A percentile compares a stretch with the other conserved stretches of the same genome.
These are phyloP conservation scores for Trinorchestia longiramus DNA, from an alignment of 1,140 invertebrate species.

Conservation along the genomic window DNA sequence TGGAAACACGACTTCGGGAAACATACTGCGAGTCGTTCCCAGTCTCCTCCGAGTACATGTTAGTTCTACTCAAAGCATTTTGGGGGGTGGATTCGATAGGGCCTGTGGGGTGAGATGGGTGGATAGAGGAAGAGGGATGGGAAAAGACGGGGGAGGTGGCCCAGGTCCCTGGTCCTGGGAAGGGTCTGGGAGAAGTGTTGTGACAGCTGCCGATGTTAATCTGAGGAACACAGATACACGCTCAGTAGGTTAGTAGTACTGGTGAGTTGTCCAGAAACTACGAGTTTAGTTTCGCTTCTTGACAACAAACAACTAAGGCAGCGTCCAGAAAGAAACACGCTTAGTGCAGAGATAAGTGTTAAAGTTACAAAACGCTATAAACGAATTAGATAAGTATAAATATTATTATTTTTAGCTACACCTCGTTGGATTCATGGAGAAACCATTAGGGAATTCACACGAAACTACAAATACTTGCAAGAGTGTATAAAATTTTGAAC, in stretches of 20 bases:
- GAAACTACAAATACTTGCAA: background rate
- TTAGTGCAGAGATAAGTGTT: background rate
- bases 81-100: conserved; percentile 19
- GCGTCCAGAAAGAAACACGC: background rate
- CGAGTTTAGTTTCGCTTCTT: background rate
- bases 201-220: conserved; percentile 64
- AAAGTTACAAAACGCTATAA: background rate
- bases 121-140: conserved; percentile 10
- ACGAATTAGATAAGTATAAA: background rate
- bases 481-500: too few species aligned
- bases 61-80: background rate
- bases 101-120: background rate
- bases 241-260: background rate
- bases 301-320: background rate
- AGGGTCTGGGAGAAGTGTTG: conserved; percentile 64
- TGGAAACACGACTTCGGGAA: background rate
- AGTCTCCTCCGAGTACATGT: background rate
- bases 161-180: conserved; percentile 60
- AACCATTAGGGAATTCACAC: background rate
- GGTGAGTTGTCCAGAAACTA: background rate
- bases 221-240: conserved; percentile 29
- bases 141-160: conserved; percentile 11
- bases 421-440: background rate
- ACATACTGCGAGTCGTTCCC: background rate
- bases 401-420: background rate